Evolutionary conservation across 2,797 vertebrate species (phyloP), one percentile per base, ranked within the genome.

Genomic region (Onychomys arenicola): DNA sequence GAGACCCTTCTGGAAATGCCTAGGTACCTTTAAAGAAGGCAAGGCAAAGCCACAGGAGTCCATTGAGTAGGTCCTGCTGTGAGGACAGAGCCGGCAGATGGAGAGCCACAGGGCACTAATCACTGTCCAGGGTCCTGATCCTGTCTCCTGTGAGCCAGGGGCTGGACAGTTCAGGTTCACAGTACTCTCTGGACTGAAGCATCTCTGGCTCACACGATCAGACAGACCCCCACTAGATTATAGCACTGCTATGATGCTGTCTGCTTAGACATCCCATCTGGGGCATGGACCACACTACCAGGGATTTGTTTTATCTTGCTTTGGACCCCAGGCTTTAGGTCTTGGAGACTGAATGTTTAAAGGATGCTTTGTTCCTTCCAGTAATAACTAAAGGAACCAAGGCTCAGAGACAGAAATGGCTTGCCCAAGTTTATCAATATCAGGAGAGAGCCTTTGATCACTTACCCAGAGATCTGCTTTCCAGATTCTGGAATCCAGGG

Each of bases 31-130:
- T 55, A n/a, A 85, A 67, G 29, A 57, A 7, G 90, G 71, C 91
- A 93, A 78, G 40, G 5, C 32, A 40, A 57, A 49, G 57, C 1
- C 34, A 4, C 40, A 88, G 76, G 57, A 80, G 52, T n/a, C 63
- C 63, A 65, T 23, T 86, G 23, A 63, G 34, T 21, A 43, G 29
- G 34, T 1, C 27, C 1, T 11, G 71, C 34, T 34, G 21, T 49
- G 8, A 8, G n/a, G 67, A 61, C 9, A 29, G 32, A 17, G 5
- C 10, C 14, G 73, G 73, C 37, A 32, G n/a, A 55, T 6, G 40
- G n/a, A 43, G 61, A 65, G 37, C 40, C 0, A 10, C 0, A 14
- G 19, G 55, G 13, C 23, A 11, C 2, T 4, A 4, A 8, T 63
- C 3, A 0, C 73, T 95, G 57, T 81, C 73, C 55, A 1, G 2